These are phyloP conservation scores for Entelurus aequoreus DNA, from an alignment of 2,113 vertebrate species.

Conservation along the genomic window DNA sequence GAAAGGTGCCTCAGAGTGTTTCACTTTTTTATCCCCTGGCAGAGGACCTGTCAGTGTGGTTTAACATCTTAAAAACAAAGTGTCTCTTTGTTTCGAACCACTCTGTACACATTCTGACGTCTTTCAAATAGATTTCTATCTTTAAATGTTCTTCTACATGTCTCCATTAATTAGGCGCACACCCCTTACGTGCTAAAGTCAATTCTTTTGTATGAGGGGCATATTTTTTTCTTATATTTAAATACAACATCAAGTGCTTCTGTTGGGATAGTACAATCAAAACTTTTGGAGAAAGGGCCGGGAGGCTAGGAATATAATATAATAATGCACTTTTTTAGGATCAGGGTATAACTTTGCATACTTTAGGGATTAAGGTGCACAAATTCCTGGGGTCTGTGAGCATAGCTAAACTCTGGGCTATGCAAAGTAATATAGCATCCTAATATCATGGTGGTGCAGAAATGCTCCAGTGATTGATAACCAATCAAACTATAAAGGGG, in stretches of 20 bases:
- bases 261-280: conserved; percentile 66
- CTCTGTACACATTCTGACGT: conserved; percentile 73
- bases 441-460: conserved; percentile 36
- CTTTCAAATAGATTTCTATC: conserved; percentile 62
- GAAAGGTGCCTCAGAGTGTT: conserved; percentile 55
- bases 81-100: conserved; percentile 62
- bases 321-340: conserved; percentile 45
- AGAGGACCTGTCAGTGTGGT: conserved; percentile 66
- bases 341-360: conserved; percentile 57
- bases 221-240: conserved; percentile 41
- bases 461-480: conserved; percentile 54
- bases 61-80: conserved; percentile 65
- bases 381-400: conserved; percentile 54
- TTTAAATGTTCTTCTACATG: conserved; percentile 54
- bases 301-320: conserved; percentile 22
- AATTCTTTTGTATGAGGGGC: conserved; percentile 43
- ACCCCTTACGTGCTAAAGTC: conserved; percentile 29
- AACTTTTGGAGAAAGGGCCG: conserved; percentile 45
- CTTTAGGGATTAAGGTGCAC: conserved; percentile 73
- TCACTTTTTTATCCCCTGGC: conserved; percentile 46
- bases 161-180: conserved; percentile 39
- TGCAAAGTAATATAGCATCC: conserved; percentile 54
- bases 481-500: conserved; percentile 42
- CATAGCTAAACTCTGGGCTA: conserved; percentile 55
- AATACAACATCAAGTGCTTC: conserved; percentile 67